A percentile compares a stretch with the other conserved stretches of the same genome.
phyloP scores from a whole-genome alignment of 2,113 vertebrate genomes.

The Vulpes vulpes region DNA sequence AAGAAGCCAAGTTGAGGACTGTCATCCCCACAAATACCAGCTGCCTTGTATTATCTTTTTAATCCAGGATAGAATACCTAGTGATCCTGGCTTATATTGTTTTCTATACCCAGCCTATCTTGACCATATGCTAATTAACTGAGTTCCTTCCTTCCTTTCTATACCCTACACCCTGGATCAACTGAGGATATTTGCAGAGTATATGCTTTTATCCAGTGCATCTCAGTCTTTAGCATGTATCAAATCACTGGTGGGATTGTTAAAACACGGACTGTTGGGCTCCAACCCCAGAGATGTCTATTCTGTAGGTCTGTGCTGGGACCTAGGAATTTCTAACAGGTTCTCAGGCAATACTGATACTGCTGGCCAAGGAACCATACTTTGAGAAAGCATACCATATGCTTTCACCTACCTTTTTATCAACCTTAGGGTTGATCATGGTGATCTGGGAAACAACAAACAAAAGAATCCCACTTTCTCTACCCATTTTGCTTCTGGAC shows the following conservation, averaged over 20 bases:
- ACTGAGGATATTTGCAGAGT: not conserved
- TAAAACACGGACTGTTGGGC: not conserved
- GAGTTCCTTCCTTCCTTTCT: not conserved
- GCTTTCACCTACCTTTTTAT: not conserved
- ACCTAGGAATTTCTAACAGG: not conserved
- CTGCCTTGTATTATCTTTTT: not conserved
- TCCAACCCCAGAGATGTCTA: not conserved
- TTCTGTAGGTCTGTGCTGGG: not conserved
- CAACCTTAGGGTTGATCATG: not conserved
- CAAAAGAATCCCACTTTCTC: not conserved
- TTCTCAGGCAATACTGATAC: not conserved
- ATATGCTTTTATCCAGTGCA: not conserved
- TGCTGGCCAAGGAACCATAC: not conserved
- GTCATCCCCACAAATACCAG: not conserved
- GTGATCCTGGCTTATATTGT: not conserved
- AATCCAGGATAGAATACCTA: not conserved
- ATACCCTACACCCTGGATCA: not conserved
- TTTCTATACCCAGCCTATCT: not conserved
- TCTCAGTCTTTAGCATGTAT: not conserved
- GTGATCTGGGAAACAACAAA: not conserved
- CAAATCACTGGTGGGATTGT: not conserved
- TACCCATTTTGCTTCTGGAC: not conserved
- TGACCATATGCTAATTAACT: not conserved
- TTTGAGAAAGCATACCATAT: not conserved
- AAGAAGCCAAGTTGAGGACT: not conserved